Base-by-base conservation (phyloP, 2,888 invertebrate species). In the Cryptus armator region DNA sequence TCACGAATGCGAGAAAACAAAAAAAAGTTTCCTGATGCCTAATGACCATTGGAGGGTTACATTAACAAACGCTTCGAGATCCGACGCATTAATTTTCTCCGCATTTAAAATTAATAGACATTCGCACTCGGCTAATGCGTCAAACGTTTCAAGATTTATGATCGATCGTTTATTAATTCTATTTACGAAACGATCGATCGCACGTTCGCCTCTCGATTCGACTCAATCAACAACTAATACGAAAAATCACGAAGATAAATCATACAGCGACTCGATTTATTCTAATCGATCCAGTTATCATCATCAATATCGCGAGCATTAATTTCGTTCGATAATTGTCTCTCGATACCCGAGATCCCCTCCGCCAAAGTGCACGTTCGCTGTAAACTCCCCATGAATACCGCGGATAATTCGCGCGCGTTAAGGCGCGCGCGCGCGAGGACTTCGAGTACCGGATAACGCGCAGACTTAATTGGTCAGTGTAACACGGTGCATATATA, bases 101-200 rank as follows among this genome's bases (percentile, higher is more conserved):
- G 37, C 7, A 37, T 37, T 7, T 9, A 37, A 37, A 37, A 37
- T 37, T 37, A 37, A 37, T 37, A 9, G 37, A 37, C 37, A 37
- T 37, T 37, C 1, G 37, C 9, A 37, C 37, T 37, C 37, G 1
- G n/a, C 14, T 29, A 24, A 24, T 67, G 24, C 14, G 6, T 19
- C n/a, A 19, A 66, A 3, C 68, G 9, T 37, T 53, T 53, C 10
- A 19, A 32, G 51, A 19, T 14, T 44, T n/a, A 4, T 9, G 32
- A 78, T 79, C 71, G 70, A 79, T 71, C 24, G 78, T 14, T 24
- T 24, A 62, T 16, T 70, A 9, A 19, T 66, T 79, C 43, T 16
- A 66, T 80, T 70, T 48, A 48, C 53, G 32, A 66, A 72, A 48
- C 68, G 79, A 72, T 80, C 53, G 68, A n/a, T 68, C 10, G 51